Base-by-base conservation (phyloP, 2,113 vertebrate species). In the Pseudopipra pipra region DNA sequence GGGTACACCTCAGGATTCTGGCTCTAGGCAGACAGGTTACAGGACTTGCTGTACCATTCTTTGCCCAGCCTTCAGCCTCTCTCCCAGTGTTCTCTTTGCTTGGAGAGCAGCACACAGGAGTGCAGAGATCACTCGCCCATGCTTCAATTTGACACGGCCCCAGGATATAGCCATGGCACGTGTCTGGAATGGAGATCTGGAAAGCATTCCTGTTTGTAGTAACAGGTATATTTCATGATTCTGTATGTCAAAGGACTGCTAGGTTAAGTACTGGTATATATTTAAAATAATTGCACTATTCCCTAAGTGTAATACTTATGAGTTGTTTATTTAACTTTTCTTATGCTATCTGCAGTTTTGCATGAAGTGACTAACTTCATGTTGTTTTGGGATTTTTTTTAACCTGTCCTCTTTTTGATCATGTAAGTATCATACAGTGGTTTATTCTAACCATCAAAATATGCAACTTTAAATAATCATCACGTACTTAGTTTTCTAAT, bases 361-460 rank as follows among this genome's bases (percentile, higher is more conserved):
- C 24, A 25, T 56, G 5, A 74, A 13, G 11, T 82, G 59, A 52
- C 44, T 35, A 21, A 28, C 39, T 89, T 59, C 25, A 25, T 85
- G 21, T 16, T 43, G 16, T 73, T 61, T 11, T 47, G 52, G 24
- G 46, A 18, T 76, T 76, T 88, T 85, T 90, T 72, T 70, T 76
- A 58, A 63, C 23, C 6, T 67, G 54, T 41, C 16, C 1, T 76
- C 19, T 87, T 89, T 63, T 43, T 76, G 30, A 46, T 86, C 30
- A 46, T 1, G 0, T 67, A 75, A 72, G 12, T 66, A 12, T 74
- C 44, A 30, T 39, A 31, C 5, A 44, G 11, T 0, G 0, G 7
- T 77, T 86, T 91, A 28, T 74, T 54, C 18, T 77, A 59, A 62
- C 37, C 25, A 66, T 25, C 23, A 58, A 71, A 92, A 72, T 39